phyloP scores from a whole-genome alignment of 2,888 invertebrate species.

The Plemyria rubiginata region DNA sequence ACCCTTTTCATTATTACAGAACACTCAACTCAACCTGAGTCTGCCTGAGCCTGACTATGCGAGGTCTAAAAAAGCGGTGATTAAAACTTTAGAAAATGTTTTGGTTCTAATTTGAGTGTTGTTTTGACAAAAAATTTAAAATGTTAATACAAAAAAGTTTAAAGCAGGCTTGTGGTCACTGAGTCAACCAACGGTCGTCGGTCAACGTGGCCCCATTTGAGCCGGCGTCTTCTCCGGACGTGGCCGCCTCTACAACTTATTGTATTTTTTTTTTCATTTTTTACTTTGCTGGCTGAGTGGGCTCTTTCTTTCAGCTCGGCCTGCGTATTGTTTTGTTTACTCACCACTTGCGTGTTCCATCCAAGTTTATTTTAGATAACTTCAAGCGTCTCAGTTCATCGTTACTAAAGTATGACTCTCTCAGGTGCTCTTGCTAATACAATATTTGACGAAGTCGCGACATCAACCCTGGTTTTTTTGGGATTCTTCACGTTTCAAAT shows the following conservation, averaged over 20 bases:
- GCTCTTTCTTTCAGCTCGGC: conserved; percentile 65
- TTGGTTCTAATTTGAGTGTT: not conserved
- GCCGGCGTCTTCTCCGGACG: conserved; percentile 66
- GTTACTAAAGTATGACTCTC: conserved; percentile 55
- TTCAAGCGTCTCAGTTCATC: conserved; percentile 55
- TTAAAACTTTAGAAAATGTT: not conserved
- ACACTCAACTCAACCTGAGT: no score
- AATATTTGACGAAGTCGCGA: conserved; percentile 46
- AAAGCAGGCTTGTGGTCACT: conserved; percentile 54
- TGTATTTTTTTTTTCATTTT: conserved; percentile 72
- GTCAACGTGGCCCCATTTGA: conserved; percentile 59
- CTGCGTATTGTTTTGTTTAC: conserved; percentile 67
- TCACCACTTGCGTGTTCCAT: conserved; percentile 63
- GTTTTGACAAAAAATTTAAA: conserved; percentile 4
- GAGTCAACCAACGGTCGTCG: no score
- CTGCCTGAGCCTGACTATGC: no score
- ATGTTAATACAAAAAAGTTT: conserved; percentile 21
- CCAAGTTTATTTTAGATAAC: conserved; percentile 52
- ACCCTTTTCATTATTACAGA: no score
- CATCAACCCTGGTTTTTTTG: conserved; percentile 31
- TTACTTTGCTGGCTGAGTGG: conserved; percentile 68
- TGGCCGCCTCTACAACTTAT: conserved; percentile 67
- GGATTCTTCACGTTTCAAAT: conserved; percentile 17
- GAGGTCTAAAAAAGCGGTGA: not conserved
- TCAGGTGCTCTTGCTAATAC: conserved; percentile 32